Evolutionary conservation across 2,888 invertebrate genomes (phyloP).

Genomic region (Neoitamus cyanurus): DNA sequence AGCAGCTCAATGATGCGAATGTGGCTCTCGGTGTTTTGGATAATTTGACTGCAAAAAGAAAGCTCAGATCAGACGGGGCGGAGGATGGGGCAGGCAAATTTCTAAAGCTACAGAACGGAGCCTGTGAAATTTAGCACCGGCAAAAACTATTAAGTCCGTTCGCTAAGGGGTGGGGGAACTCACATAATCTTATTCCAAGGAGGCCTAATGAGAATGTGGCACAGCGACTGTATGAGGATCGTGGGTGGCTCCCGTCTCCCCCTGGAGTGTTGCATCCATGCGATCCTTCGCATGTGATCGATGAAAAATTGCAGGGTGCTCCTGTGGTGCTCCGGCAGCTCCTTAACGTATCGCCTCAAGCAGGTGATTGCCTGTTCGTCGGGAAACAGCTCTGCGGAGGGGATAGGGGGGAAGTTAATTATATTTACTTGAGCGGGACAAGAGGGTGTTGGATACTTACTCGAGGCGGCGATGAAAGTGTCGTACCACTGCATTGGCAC

Average conservation of each 20-base stretch:
- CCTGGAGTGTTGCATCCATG: conserved; percentile 74
- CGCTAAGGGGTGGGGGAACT: conserved; percentile 60
- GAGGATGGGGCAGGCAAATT: no score
- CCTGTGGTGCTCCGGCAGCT: conserved; percentile 74
- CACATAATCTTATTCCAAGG: conserved; percentile 83
- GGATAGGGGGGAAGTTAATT: no score
- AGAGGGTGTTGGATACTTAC: conserved; percentile 71
- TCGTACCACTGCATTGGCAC: conserved; percentile 81
- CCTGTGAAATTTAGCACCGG: no score
- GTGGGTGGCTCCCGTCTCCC: conserved; percentile 75
- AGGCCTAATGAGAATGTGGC: conserved; percentile 78
- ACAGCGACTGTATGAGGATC: conserved; percentile 76
- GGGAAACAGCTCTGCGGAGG: conserved; percentile 50
- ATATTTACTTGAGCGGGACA: conserved; percentile 69
- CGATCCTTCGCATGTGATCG: conserved; percentile 78
- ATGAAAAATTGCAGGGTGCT: conserved; percentile 74
- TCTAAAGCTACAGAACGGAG: no score
- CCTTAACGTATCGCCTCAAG: conserved; percentile 69
- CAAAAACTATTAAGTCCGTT: no score
- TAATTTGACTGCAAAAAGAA: conserved; percentile 75
- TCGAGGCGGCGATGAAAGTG: conserved; percentile 72
- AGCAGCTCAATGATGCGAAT: conserved; percentile 78
- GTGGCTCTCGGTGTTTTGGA: conserved; percentile 79
- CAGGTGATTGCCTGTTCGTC: conserved; percentile 69
- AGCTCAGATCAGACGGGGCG: no score